Evolutionary conservation across 2,888 invertebrate species (phyloP).

Genomic region (Entomobrya multifasciata): DNA sequence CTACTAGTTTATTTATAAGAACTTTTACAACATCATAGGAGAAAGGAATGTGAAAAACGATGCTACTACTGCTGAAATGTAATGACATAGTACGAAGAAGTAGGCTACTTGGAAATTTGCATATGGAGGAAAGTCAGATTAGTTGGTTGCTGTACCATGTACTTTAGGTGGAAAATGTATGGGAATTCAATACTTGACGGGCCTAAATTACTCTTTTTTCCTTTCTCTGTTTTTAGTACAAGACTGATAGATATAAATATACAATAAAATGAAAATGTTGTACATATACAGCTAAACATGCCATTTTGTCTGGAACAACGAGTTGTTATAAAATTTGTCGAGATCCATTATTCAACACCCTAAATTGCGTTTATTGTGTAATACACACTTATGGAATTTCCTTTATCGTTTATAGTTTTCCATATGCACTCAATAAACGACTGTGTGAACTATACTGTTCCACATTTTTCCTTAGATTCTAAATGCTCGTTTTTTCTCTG

Average conservation of each 20-base stretch:
- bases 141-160: constrained; percentile 21
- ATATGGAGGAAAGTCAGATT: constrained; percentile 45
- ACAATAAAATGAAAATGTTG: no score
- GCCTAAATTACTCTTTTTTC: constrained; percentile 43
- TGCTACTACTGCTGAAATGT: constrained; percentile 1
- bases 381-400: constrained; percentile 5
- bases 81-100: constrained; percentile 24
- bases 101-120: constrained; percentile 30
- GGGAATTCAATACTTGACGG: constrained; percentile 37
- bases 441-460: no score
- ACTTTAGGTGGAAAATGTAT: constrained; percentile 18
- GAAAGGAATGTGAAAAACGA: neutral
- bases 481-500: no score
- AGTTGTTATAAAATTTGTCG: neutral
- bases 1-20: neutral
- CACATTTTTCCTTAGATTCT: no score
- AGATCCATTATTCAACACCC: neutral
- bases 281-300: neutral
- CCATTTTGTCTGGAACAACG: neutral
- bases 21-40: no score
- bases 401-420: neutral
- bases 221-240: neutral
- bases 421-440: no score
- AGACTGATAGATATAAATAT: no score
- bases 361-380: constrained; percentile 30